These are phyloP conservation scores for Digitonthophagus gazella DNA, from an alignment of 2,888 invertebrate genomes.

Conservation along the genomic window DNA sequence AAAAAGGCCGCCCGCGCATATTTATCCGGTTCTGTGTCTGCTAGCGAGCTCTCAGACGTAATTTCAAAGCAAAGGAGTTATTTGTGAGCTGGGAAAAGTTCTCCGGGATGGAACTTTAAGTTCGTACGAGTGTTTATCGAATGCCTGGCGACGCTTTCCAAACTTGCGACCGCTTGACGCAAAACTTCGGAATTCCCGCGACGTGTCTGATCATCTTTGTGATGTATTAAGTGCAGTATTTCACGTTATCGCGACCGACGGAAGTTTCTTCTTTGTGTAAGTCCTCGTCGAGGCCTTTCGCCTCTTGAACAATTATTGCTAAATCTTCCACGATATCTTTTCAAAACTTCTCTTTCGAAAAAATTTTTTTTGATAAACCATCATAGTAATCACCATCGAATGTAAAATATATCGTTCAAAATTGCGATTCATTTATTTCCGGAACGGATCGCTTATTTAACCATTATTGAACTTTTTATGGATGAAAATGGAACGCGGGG, in stretches of 20 bases:
- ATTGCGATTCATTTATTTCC: neutral
- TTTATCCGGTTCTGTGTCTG: neutral
- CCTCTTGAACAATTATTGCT: neutral
- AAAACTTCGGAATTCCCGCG: neutral
- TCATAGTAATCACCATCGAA: neutral
- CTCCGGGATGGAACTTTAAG: neutral
- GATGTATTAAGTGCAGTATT: neutral
- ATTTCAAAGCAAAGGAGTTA: neutral
- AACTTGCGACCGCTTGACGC: neutral
- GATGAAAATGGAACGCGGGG: neutral
- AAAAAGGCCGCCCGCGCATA: neutral
- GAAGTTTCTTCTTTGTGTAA: neutral
- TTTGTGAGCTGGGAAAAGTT: neutral
- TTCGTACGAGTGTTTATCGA: neutral
- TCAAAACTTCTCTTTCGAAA: too few relatives aligned
- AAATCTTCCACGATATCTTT: neutral
- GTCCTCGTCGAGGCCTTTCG: too few relatives aligned
- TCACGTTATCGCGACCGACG: neutral
- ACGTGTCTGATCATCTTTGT: neutral
- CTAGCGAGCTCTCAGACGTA: neutral
- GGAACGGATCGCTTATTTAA: neutral
- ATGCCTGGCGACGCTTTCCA: neutral
- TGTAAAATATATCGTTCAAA: neutral
- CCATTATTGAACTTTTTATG: neutral
- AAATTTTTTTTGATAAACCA: too few relatives aligned